Conservation (phyloP, 2,888 invertebrate species). For the Netelia melanura region DNA sequence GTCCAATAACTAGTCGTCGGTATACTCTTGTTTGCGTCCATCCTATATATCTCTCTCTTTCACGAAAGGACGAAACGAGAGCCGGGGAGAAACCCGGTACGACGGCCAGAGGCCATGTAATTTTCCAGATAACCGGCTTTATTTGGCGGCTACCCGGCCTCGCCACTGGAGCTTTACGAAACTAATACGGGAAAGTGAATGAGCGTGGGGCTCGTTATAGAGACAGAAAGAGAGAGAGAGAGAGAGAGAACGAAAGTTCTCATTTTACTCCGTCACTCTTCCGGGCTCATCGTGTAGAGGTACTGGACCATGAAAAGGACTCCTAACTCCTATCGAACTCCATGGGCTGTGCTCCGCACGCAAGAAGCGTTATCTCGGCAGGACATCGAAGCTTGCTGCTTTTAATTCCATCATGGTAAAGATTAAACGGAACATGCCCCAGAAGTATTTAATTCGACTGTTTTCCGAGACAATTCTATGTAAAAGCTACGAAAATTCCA, state of each 20-base stretch:
- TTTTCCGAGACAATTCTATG: neutral
- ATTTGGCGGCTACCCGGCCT: slow-evolving; percentile 62
- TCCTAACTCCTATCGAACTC: slow-evolving; percentile 14
- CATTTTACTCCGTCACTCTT: slow-evolving; percentile 59
- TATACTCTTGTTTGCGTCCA: slow-evolving; percentile 45
- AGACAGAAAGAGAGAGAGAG: slow-evolving; percentile 33
- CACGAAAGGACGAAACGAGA: slow-evolving; percentile 48
- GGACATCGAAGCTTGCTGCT: neutral
- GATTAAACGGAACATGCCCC: neutral
- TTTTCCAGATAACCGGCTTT: slow-evolving; percentile 72
- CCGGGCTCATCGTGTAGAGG: slow-evolving; percentile 6
- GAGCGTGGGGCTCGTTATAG: slow-evolving; percentile 33
- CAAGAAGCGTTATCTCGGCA: slow-evolving; percentile 6
- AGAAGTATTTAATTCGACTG: neutral
- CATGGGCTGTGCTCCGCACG: neutral
- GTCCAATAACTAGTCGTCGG: slow-evolving; percentile 38
- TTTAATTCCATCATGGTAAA: slow-evolving; percentile 12
- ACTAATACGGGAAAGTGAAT: slow-evolving; percentile 63
- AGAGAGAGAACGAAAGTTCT: slow-evolving; percentile 45
- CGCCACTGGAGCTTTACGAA: slow-evolving; percentile 54
- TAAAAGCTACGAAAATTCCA: neutral
- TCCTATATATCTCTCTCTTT: slow-evolving; percentile 15
- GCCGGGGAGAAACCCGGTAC: slow-evolving; percentile 41
- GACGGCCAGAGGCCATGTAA: slow-evolving; percentile 61
- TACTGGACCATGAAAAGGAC: slow-evolving; percentile 44